Base-by-base conservation (phyloP, 1,140 invertebrate genomes). In the Pomacea maculata region DNA sequence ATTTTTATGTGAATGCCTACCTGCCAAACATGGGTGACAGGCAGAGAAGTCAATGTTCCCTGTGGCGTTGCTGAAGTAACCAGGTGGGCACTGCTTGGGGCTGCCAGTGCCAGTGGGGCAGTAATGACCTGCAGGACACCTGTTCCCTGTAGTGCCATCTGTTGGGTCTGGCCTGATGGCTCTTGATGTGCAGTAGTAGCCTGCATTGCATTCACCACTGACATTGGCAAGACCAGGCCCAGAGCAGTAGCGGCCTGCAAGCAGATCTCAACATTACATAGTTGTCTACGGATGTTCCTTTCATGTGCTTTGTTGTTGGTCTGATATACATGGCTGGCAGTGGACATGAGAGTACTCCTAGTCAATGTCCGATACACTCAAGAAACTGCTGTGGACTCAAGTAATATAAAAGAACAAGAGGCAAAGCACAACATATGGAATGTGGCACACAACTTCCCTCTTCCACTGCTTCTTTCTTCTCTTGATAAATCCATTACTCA, bases 171-270 rank as follows among this genome's bases (percentile, higher is more conserved):
- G 82, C 55, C 82, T 81, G 15, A 81, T 78, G 5, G 90, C 88
- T 5, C 80, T 84, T 15, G 82, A 71, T 25, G 87, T 88, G 77
- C 90, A 91, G 83, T 86, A 91, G 81, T 86, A 89, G 10, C 90
- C 90, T 34, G 88, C 83, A 61, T 77, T 77, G 85, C 90, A 91
- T 52, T 83, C 75, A 10, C 86, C 88, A 15, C 88, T 86, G 17
- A 85, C 89, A 65, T 81, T 84, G 54, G 83, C 72, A 14, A 91
- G 85, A 12, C 87, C 86, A 79, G 77, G 68, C 68, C 75, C 72
- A 17, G 85, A 85, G 83, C 90, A 91, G 78, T 88, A 90, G 72
- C 85, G 82, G n/a, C 88, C 88, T 89, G 77, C 14, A 64, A 85
- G 57, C 57, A 61, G 57, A 61, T 61, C 57, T 61, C 57, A 61